Evolutionary conservation across 2,113 vertebrate genomes (phyloP), one percentile per base, ranked within the genome.

Genomic region (Anoplopoma fimbria): DNA sequence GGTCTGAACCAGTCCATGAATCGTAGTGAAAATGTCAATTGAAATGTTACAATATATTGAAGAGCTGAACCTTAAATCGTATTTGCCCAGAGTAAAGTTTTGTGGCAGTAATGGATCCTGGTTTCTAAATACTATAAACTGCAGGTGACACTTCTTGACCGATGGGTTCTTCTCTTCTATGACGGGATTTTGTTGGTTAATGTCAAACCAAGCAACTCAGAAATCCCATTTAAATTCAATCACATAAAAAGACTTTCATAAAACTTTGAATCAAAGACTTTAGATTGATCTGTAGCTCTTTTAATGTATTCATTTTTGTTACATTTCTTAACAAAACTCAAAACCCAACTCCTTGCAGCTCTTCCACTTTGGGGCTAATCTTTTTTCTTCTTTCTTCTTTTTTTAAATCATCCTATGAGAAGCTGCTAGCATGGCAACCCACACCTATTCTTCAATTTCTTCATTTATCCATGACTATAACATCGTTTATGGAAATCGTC

Each of bases 131-230:
- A 23, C 21, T 9, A 23, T n/a, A 1, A 47, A 19, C 42, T 45
- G 13, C 14, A 45, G 15, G 42, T 4, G 14, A 15, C 42, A 17
- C 42, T 4, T 45, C 42, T 15, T 45, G 70, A 79, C 68, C 58
- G 9, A 76, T 63, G 36, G 62, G 13, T 5, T 47, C 31, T 45
- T 47, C 45, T 47, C 15, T 31, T 45, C 57, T 13, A 53, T 6
- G 10, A 55, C 5, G 4, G 57, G 61, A 85, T 82, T 73, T n/a
- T 72, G 76, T 72, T 58, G 75, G 21, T 47, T 19, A 55, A 14
- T 29, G 15, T 31, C 53, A 33, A 40, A 71, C 40, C 53, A 73
- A 57, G 36, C 12, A 31, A 36, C 38, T 73, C 49, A 47, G 29
- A 65, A 64, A 63, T 63, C 40, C 21, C 19, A 15, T 38, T 65